Percentiles rank a stretch among this genome's conserved stretches.
Conservation (phyloP, 2,888 invertebrate species). For the Allacma fusca region DNA sequence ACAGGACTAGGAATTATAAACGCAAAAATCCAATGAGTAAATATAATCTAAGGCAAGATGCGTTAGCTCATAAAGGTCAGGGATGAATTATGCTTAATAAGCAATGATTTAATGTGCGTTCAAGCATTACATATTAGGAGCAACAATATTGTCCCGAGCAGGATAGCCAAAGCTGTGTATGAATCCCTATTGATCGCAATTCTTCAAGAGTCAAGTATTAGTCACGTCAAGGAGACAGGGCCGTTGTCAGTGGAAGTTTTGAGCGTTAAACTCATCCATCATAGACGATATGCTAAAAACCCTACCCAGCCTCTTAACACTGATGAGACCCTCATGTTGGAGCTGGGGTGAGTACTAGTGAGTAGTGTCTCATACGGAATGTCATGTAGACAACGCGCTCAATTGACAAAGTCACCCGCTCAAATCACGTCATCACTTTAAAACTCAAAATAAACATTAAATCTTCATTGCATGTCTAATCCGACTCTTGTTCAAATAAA, state of each 20-base stretch:
- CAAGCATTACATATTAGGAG: too few relatives aligned
- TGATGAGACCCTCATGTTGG: background rate
- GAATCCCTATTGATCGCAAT: slow-evolving; percentile 1
- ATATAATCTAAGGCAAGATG: slow-evolving; percentile 11
- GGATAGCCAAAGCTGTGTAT: background rate
- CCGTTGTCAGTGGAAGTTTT: background rate
- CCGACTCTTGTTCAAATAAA: background rate
- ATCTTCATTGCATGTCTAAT: background rate
- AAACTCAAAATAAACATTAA: slow-evolving; percentile 24
- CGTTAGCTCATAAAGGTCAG: slow-evolving; percentile 24
- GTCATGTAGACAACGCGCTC: background rate
- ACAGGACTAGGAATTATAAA: background rate
- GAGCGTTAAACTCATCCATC: slow-evolving; percentile 19
- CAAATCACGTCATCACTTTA: slow-evolving; percentile 22
- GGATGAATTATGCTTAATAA: slow-evolving; percentile 21
- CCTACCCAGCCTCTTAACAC: background rate
- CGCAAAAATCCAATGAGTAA: background rate
- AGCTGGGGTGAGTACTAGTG: background rate
- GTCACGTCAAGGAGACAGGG: background rate
- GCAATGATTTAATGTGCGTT: background rate
- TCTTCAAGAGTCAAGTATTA: background rate
- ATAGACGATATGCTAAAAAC: background rate
- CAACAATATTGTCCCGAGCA: too few relatives aligned
- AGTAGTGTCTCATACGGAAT: background rate
- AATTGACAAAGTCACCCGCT: slow-evolving; percentile 7